Base-by-base conservation (phyloP, 2,888 invertebrate genomes). In the Drosophila robusta region DNA sequence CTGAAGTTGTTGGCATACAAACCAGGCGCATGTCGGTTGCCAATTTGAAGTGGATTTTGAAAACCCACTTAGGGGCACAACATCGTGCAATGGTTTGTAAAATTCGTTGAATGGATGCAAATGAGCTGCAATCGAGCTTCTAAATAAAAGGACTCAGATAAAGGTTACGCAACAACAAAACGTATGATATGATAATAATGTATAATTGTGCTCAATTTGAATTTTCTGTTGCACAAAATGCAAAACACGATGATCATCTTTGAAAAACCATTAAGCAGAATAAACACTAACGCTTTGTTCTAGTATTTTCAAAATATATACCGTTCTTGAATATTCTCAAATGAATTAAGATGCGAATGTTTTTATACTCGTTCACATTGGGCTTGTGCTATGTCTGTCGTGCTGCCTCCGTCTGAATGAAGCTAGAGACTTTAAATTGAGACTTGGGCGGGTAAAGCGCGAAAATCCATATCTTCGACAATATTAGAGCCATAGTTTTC, bases 1-100 rank as follows among this genome's bases (percentile, higher is more conserved):
- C 26, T 69, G 62, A 69, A 75, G 75, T 69, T 75, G 55, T 60
- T 58, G 49, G 47, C 60, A 68, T 12, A 68, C 68, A 56, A 67
- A 56, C 47, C 56, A 56, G 29, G 41, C 44, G 38, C 66, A 61
- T 55, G 68, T 41, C 39, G 52, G 61, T 49, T 72, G 71, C 56
- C 57, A 70, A 63, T 70, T 75, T 63, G 58, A 69, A 75, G 69
- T 64, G 58, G 75, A 63, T 70, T 73, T 73, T 34, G 42, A 55
- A 73, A 73, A 63, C 29, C 45, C 56, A 73, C 72, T 75, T 58
- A 52, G 60, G 26, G 49, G 41, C 54, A 65, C 32, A 67, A 46
- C 11, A 67, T 57, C 22, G 45, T 32, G 42, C 39, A 68, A 54
- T 68, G 52, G 58, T 51, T 71, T 61, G 39, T 56, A 49, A 73